phyloP scores from a whole-genome alignment of 2,797 vertebrate genomes.

The Periparus ater region DNA sequence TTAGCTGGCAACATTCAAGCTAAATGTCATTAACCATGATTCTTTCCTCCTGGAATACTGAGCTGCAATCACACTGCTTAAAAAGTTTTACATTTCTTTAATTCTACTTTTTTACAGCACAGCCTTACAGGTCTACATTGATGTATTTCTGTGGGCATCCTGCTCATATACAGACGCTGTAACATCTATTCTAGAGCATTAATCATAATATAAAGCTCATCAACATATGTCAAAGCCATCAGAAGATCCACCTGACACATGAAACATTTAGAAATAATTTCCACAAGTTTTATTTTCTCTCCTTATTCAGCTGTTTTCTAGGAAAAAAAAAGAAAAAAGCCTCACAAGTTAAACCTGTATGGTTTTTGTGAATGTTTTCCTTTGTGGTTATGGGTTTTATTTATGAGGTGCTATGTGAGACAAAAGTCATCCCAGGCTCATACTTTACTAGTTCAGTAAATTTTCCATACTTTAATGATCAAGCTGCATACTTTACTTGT shows the following conservation, averaged over 20 bases:
- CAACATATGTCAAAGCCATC: slow-evolving; percentile 16
- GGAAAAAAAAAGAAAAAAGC: not conserved
- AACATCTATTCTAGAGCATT: not conserved
- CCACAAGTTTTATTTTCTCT: not conserved
- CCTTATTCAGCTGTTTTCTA: slow-evolving; percentile 36
- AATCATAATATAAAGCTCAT: slow-evolving; percentile 1
- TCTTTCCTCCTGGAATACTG: not conserved
- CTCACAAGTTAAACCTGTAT: not conserved
- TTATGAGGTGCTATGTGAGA: slow-evolving; percentile 65
- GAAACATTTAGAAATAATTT: slow-evolving; percentile 4
- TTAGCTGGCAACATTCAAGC: not conserved
- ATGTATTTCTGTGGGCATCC: not conserved
- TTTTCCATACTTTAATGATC: slow-evolving; percentile 65
- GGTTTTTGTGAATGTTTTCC: slow-evolving; percentile 49
- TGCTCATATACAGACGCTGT: not conserved
- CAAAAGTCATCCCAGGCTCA: slow-evolving; percentile 55
- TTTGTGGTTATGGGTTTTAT: slow-evolving; percentile 56
- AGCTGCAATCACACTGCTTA: not conserved
- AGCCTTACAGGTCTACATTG: not conserved
- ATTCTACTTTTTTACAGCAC: not conserved
- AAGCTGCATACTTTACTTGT: slow-evolving; percentile 56
- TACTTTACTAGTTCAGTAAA: slow-evolving; percentile 63
- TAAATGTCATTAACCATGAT: not conserved
- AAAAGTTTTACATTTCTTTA: not conserved
- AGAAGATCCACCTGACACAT: not conserved